Percentiles rank a stretch among this genome's conserved stretches.
These are phyloP conservation scores for Amblyopsis rosae DNA, from an alignment of 2,113 vertebrate genomes.

Conservation along the genomic window DNA sequence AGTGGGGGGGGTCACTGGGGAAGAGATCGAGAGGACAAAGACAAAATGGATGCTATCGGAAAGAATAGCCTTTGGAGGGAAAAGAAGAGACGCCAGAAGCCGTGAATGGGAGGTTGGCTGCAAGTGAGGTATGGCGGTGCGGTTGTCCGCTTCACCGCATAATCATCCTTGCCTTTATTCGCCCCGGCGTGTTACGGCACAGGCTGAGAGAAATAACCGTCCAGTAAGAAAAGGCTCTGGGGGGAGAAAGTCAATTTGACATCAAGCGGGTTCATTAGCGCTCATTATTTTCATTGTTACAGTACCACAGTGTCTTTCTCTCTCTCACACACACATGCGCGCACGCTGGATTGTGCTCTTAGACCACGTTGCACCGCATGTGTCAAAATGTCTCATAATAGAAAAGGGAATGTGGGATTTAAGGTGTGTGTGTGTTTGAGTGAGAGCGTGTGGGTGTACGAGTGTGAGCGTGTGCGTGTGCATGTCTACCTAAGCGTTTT, in stretches of 20 bases:
- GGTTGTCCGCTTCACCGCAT: conserved; percentile 50
- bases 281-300: conserved; percentile 18
- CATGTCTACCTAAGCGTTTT: conserved; percentile 1
- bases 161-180: conserved; percentile 47
- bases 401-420: background rate
- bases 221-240: conserved; percentile 12
- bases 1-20: conserved; percentile 23
- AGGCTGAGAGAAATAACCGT: conserved; percentile 21
- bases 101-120: conserved; percentile 28
- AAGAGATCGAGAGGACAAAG: conserved; percentile 28
- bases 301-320: no score
- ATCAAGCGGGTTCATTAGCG: conserved; percentile 17
- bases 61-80: background rate
- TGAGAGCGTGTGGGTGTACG: background rate
- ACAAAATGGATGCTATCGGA: background rate
- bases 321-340: conserved; percentile 5
- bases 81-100: conserved; percentile 34
- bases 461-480: conserved; percentile 1
- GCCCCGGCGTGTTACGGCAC: conserved; percentile 11
- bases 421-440: conserved; percentile 4
- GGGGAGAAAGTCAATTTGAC: conserved; percentile 13
- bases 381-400: background rate
- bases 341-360: conserved; percentile 1
- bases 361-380: background rate
- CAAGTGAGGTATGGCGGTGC: conserved; percentile 57